Evolutionary conservation across 2,888 invertebrate genomes (phyloP), one percentile per base, ranked within the genome.

Genomic region (Nymphalis urticae): DNA sequence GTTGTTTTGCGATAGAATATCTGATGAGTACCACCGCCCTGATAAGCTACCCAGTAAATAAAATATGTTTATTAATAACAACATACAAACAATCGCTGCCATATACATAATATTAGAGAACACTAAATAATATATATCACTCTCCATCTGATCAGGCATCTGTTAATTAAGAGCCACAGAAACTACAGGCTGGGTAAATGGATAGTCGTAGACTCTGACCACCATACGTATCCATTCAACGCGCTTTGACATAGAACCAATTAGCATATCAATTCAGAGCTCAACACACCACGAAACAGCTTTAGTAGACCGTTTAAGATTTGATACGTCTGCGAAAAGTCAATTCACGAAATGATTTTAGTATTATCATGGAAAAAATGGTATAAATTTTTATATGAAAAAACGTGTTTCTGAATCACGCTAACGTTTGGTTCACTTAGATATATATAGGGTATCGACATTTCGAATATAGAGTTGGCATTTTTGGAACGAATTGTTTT

Each of bases 251-350:
- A 19, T 10, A 42, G 7, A 58, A 58, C 58, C 42, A 42, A 58
- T 42, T 58, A 58, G 58, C 42, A 58, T 58, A 19, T 19, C 10
- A 42, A 58, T 32, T 58, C 42, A 58, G 36, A 42, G 19, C 42
- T 58, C 53, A 54, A 54, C 24, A 27, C 27, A 27, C 17, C 5
- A 27, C 24, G 4, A 50, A n/a, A 50, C 19, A 8, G 50, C 19
- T n/a, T 50, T 2, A n/a, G 50, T 19, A 19, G 17, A n/a, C 19
- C 50, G 19, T 9, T 50, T 19, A 19, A 50, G 17, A 17, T 50
- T 50, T 50, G 50, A 13, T 3, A 13, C 13, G 13, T 42, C 42
- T 42, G 13, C 10, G 36, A 9, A 42, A 42, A 42, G 10, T 9
- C 36, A 42, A 2, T 10, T 42, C 6, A 32, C 6, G 27, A 32